Base-by-base conservation (phyloP, 2,113 vertebrate genomes). In the Malurus melanocephalus region DNA sequence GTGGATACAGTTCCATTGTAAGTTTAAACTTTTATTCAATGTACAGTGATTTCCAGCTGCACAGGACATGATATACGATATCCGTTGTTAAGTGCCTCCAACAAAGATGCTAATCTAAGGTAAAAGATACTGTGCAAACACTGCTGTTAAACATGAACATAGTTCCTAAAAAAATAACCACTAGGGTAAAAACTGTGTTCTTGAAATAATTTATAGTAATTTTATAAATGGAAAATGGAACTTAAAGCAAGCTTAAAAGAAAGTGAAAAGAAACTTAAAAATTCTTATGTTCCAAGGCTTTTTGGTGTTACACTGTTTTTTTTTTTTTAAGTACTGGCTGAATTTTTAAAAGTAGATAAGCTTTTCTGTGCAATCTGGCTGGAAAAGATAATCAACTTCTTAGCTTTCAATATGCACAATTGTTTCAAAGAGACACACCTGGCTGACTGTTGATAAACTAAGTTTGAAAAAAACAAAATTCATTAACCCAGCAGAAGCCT, bases 341-440 rank as follows among this genome's bases (percentile, higher is more conserved):
- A 84, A 79, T 83, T 65, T 57, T 7, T 75, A 81, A 80, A 91
- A 86, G 64, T 22, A 82, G 62, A 62, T 71, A 55, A 71, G 61
- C 13, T 78, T 93, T 93, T 81, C 69, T 84, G 48, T 23, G 28
- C 51, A 81, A 61, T 82, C 60, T 93, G 81, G 45, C 64, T 71
- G 32, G 62, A 87, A 90, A 93, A 51, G 85, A 93, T 65, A 83
- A 80, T 30, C 2, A 40, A 76, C 68, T 79, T 59, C 43, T 55
- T 35, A 53, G 64, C 52, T 90, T 69, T 75, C 91, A 91, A 85
- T 45, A 89, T n/a, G 73, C 38, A 60, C 2, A 10, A 75, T 28
- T 89, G 55, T 79, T 94, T 92, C 90, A 68, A 95, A 93, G 66
- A 95, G 64, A 65, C 82, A 92, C 71, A 90, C 59, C 66, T 85